These are phyloP conservation scores for Lottia gigantea DNA, from an alignment of 2,888 invertebrate species.

Conservation along the genomic window DNA sequence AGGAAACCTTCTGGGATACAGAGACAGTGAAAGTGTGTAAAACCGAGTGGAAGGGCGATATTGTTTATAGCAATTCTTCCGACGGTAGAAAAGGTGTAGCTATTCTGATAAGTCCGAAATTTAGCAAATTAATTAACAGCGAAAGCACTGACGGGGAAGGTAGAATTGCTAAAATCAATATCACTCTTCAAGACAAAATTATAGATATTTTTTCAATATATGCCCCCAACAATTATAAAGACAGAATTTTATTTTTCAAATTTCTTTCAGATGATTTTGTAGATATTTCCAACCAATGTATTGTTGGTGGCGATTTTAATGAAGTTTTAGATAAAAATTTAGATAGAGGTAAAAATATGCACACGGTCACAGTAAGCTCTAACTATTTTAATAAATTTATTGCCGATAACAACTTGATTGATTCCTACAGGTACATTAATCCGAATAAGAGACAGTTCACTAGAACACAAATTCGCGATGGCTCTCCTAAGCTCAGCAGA, in stretches of 20 bases:
- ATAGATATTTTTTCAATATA: background rate
- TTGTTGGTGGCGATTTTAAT: too few species aligned
- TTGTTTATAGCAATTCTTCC: background rate
- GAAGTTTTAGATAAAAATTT: too few species aligned
- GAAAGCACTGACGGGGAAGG: background rate
- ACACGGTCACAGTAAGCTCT: too few species aligned
- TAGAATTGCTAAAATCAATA: background rate
- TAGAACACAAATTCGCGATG: too few species aligned
- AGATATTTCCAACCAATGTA: too few species aligned
- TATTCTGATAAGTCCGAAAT: background rate
- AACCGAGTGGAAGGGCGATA: background rate
- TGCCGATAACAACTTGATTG: too few species aligned
- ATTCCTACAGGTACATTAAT: too few species aligned
- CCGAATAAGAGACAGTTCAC: too few species aligned
- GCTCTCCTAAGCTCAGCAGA: too few species aligned
- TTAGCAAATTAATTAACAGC: background rate
- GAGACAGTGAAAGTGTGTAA: background rate
- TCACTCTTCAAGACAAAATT: background rate
- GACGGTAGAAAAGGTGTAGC: background rate
- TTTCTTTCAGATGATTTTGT: background rate
- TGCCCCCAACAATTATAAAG: background rate
- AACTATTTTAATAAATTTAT: too few species aligned
- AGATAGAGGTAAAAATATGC: too few species aligned
- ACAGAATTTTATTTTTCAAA: background rate
- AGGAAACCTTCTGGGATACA: background rate